Conservation (phyloP, 1,140 invertebrate genomes). For the Macrobrachium rosenbergii region DNA sequence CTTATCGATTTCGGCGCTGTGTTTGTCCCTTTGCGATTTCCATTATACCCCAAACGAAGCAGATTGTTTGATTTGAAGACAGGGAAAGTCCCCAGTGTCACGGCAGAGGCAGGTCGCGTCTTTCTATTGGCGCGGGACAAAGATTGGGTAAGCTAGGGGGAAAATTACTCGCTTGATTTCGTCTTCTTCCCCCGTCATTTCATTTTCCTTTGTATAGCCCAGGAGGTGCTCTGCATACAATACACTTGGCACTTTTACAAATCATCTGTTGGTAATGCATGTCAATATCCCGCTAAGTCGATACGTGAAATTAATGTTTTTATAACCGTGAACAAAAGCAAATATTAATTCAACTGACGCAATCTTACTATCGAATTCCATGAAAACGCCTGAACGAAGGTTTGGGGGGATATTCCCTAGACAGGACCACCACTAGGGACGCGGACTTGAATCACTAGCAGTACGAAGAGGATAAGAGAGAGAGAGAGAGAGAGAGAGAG, state of each 20-base stretch:
- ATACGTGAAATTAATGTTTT: too few relatives aligned
- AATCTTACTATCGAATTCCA: neutral
- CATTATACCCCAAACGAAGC: slow-evolving; percentile 59
- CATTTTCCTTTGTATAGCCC: neutral
- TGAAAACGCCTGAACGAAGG: slow-evolving; percentile 40
- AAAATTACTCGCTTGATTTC: slow-evolving; percentile 49
- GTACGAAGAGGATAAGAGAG: neutral
- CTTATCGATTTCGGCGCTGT: slow-evolving; percentile 49
- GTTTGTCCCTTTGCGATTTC: slow-evolving; percentile 62
- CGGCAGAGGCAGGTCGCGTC: slow-evolving; percentile 55
- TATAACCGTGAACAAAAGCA: too few relatives aligned
- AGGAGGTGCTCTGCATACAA: too few relatives aligned
- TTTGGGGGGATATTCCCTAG: slow-evolving; percentile 48
- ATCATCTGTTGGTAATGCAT: too few relatives aligned
- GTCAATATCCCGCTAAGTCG: too few relatives aligned
- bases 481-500: neutral
- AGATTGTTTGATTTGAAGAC: slow-evolving; percentile 63
- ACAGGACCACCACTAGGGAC: slow-evolving; percentile 40
- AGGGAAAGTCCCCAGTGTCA: slow-evolving; percentile 55
- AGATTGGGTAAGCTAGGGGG: slow-evolving; percentile 50
- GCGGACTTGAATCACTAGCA: slow-evolving; percentile 41
- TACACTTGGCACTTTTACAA: too few relatives aligned
- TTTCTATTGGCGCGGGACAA: slow-evolving; percentile 60
- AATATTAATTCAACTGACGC: too few relatives aligned
- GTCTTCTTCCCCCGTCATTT: slow-evolving; percentile 31